Percentiles rank a stretch among this genome's conserved stretches.
Conservation (phyloP, 2,888 invertebrate species). For the Ochropleura plecta region DNA sequence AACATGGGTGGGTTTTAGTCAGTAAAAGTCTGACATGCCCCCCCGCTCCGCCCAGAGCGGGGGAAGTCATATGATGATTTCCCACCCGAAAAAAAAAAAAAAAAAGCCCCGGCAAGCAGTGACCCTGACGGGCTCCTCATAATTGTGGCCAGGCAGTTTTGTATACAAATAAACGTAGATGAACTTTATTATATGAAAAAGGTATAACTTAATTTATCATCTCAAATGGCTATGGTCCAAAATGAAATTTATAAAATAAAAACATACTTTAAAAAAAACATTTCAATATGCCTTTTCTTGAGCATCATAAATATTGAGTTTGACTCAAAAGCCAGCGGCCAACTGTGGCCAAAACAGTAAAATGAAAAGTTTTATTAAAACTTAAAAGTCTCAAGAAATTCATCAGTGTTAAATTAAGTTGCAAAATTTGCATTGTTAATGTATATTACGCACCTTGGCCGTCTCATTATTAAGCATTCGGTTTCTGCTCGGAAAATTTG, state of each 20-base stretch:
- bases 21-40: no score
- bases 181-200: neutral
- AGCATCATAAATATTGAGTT: conserved; percentile 28
- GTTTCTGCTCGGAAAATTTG: conserved; percentile 69
- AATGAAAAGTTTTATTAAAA: conserved; percentile 79
- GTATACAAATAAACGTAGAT: neutral
- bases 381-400: conserved; percentile 79
- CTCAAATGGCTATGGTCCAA: neutral
- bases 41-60: no score
- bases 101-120: no score
- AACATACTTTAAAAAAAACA: neutral
- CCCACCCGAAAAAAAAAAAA: no score
- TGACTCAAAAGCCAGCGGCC: conserved; percentile 28
- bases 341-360: conserved; percentile 67
- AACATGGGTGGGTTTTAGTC: no score
- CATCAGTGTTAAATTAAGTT: conserved; percentile 81
- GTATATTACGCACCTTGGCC: conserved; percentile 79
- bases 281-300: conserved; percentile 37
- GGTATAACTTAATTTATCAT: neutral
- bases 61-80: no score
- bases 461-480: conserved; percentile 76
- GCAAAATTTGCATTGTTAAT: conserved; percentile 84
- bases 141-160: neutral
- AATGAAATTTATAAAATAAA: neutral
- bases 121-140: no score